Evolutionary conservation across 2,797 vertebrate species (phyloP).

Genomic region (Menidia menidia): DNA sequence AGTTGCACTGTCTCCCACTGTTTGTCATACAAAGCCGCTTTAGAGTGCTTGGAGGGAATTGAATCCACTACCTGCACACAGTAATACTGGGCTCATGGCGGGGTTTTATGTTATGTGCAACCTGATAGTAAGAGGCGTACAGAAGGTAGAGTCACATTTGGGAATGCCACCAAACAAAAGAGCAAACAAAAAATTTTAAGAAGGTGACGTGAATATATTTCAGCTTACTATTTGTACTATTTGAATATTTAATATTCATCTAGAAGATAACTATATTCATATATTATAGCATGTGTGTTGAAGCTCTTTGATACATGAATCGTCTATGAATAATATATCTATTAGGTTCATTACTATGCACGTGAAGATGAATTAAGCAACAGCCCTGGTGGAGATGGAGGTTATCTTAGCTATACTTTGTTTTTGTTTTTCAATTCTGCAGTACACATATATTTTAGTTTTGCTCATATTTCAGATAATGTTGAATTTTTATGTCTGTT

Average conservation of each 20-base stretch:
- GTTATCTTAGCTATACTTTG: background rate
- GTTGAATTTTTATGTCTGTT: background rate
- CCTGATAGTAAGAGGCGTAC: slow-evolving; percentile 30
- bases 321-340: slow-evolving; percentile 30
- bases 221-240: background rate
- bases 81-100: slow-evolving; percentile 2
- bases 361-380: too few relatives aligned
- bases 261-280: too few relatives aligned
- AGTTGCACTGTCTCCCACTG: slow-evolving; percentile 4
- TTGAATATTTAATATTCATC: background rate
- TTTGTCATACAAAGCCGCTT: slow-evolving; percentile 27
- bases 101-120: slow-evolving; percentile 31
- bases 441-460: background rate
- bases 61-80: slow-evolving; percentile 24
- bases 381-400: background rate
- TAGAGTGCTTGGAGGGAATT: slow-evolving; percentile 25
- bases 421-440: background rate
- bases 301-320: slow-evolving; percentile 23
- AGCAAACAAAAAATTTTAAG: background rate
- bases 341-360: slow-evolving; percentile 26
- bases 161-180: slow-evolving; percentile 24
- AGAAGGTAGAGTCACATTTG: slow-evolving; percentile 27
- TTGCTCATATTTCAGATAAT: background rate
- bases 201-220: background rate
- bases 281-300: slow-evolving; percentile 29